These are phyloP conservation scores for Coregonus sp. DNA, from an alignment of 2,797 vertebrate genomes.

Conservation along the genomic window DNA sequence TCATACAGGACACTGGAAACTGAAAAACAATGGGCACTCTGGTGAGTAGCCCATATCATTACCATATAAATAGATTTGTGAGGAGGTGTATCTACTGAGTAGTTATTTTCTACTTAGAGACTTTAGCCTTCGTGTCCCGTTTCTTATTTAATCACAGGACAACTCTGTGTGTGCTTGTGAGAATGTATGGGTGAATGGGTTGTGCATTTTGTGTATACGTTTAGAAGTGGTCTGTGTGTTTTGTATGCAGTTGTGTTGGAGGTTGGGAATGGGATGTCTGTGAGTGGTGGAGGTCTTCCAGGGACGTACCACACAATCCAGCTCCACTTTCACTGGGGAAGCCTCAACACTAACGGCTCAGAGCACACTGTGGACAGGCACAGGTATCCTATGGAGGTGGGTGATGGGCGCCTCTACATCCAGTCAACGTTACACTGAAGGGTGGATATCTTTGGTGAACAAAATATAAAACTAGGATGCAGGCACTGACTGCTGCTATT, in stretches of 20 bases:
- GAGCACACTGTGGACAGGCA: constrained; percentile 82
- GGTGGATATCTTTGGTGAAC: neutral
- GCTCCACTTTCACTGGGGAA: constrained; percentile 90
- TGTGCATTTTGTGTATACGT: neutral
- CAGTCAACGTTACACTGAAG: neutral
- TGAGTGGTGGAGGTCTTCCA: constrained; percentile 80
- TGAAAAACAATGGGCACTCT: constrained; percentile 82
- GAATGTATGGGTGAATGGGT: neutral
- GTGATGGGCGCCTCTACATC: neutral
- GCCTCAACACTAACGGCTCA: constrained; percentile 70
- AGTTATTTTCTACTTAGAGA: neutral
- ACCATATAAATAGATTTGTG: no score
- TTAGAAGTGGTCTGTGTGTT: neutral
- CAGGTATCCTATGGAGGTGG: constrained; percentile 84
- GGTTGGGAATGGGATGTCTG: constrained; percentile 71
- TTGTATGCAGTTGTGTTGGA: constrained; percentile 74
- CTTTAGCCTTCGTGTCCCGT: no score
- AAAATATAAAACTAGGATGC: neutral
- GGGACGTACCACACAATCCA: constrained; percentile 77
- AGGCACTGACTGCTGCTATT: neutral
- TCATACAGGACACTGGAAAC: constrained; percentile 79
- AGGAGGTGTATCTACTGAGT: no score
- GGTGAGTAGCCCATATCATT: constrained; percentile 60
- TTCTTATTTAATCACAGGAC: no score
- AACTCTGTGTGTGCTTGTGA: neutral